These are phyloP conservation scores for Dipodomys stephensi DNA, from an alignment of 2,113 vertebrate species.

Conservation along the genomic window DNA sequence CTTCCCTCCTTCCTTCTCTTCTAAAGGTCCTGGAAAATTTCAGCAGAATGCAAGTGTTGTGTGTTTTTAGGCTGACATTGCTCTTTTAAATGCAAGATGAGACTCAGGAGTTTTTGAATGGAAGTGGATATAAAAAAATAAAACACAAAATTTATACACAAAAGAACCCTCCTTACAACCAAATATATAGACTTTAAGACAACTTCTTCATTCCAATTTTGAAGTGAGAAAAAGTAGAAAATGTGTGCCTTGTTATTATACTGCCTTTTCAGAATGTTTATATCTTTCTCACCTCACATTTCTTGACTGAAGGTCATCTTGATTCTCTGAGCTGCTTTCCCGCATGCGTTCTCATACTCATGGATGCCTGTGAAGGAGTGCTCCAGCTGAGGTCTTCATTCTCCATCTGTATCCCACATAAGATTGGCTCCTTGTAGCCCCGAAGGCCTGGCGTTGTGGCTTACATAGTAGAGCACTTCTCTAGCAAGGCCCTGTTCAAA, in stretches of 20 bases:
- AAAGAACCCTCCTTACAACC: neutral
- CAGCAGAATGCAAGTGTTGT: no score
- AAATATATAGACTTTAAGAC: neutral
- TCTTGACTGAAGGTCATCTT: neutral
- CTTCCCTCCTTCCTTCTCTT: no score
- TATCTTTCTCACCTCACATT: neutral
- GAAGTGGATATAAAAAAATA: no score
- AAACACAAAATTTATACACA: no score
- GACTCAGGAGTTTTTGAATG: no score
- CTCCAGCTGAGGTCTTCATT: neutral
- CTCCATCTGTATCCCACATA: neutral
- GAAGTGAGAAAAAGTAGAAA: neutral
- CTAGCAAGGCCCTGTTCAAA: no score
- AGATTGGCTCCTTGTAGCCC: neutral
- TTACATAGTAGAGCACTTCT: no score
- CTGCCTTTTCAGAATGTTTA: neutral
- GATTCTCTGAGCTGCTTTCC: neutral
- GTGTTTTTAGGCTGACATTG: no score
- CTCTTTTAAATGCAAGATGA: no score
- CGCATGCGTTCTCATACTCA: neutral
- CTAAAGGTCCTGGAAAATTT: no score
- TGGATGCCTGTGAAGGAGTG: neutral
- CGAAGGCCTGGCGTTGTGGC: no score
- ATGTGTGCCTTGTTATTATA: neutral
- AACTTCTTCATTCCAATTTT: slow-evolving; percentile 2